Conservation (phyloP, 2,113 vertebrate species). For the Myrmecobius fasciatus region DNA sequence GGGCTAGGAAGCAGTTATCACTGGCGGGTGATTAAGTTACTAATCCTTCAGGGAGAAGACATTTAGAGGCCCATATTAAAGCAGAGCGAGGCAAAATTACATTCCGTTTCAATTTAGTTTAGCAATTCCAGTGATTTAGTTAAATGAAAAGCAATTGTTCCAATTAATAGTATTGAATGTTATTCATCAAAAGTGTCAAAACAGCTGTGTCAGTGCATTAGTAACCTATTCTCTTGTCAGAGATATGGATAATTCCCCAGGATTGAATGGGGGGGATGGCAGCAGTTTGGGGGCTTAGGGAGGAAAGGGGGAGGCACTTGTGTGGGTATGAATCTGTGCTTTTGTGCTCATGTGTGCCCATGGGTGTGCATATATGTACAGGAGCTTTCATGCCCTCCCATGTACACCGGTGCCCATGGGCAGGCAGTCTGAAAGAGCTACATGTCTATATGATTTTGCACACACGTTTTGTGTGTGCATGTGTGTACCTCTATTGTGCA, state of each 20-base stretch:
- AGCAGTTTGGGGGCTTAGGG: slow-evolving; percentile 54
- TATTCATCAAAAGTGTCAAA: slow-evolving; percentile 93
- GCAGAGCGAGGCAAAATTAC: slow-evolving; percentile 88
- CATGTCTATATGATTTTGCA: neutral
- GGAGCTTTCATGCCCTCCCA: neutral
- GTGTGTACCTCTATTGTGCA: neutral
- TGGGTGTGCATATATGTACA: neutral
- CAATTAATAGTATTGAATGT: slow-evolving; percentile 96
- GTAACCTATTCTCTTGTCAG: slow-evolving; percentile 89
- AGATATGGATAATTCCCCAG: slow-evolving; percentile 85
- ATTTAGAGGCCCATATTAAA: slow-evolving; percentile 89
- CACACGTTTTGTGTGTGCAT: neutral
- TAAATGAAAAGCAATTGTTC: slow-evolving; percentile 94
- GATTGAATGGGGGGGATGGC: slow-evolving; percentile 75
- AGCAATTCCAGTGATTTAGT: slow-evolving; percentile 91
- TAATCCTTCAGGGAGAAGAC: slow-evolving; percentile 91
- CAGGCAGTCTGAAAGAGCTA: neutral
- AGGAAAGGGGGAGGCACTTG: slow-evolving; percentile 17
- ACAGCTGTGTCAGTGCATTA: slow-evolving; percentile 89
- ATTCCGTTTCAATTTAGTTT: slow-evolving; percentile 91
- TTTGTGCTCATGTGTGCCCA: neutral
- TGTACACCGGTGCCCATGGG: neutral
- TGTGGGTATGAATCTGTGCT: neutral
- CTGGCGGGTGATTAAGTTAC: slow-evolving; percentile 92
- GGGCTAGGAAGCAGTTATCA: slow-evolving; percentile 90